These are phyloP conservation scores for Catagonus wagneri DNA, from an alignment of 2,113 vertebrate genomes.

Conservation along the genomic window DNA sequence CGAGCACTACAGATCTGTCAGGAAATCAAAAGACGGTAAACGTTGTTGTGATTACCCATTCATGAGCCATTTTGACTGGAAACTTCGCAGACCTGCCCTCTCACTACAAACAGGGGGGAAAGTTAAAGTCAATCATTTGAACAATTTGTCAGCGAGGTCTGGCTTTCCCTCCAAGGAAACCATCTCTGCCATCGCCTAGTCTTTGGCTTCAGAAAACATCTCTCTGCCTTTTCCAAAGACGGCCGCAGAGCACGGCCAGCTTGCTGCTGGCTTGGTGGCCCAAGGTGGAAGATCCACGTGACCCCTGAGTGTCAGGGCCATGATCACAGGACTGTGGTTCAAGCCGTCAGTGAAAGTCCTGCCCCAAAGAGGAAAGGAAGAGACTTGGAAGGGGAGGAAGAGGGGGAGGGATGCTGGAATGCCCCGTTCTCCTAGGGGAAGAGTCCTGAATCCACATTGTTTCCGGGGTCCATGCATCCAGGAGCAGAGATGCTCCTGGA, in stretches of 20 bases:
- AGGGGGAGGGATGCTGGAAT: too few species aligned
- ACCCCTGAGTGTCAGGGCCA: accelerated
- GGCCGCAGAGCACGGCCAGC: accelerated
- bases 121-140: conserved; percentile 58
- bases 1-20: conserved; percentile 45
- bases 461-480: accelerated
- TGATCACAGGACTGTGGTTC: accelerated
- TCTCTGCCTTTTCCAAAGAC: neutral
- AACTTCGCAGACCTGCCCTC: conserved; percentile 70
- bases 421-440: neutral
- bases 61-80: conserved; percentile 76
- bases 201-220: neutral
- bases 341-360: accelerated
- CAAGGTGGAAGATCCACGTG: neutral
- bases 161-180: neutral
- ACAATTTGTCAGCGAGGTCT: conserved; percentile 48
- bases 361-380: neutral
- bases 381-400: neutral
- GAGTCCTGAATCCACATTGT: neutral
- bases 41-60: conserved; percentile 73
- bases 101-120: conserved; percentile 44
- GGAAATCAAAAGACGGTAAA: conserved; percentile 64
- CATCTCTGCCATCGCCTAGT: neutral
- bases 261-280: too few species aligned
- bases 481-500: neutral